Base-by-base conservation (phyloP, 1,140 invertebrate species). In the Galendromus occidentalis region DNA sequence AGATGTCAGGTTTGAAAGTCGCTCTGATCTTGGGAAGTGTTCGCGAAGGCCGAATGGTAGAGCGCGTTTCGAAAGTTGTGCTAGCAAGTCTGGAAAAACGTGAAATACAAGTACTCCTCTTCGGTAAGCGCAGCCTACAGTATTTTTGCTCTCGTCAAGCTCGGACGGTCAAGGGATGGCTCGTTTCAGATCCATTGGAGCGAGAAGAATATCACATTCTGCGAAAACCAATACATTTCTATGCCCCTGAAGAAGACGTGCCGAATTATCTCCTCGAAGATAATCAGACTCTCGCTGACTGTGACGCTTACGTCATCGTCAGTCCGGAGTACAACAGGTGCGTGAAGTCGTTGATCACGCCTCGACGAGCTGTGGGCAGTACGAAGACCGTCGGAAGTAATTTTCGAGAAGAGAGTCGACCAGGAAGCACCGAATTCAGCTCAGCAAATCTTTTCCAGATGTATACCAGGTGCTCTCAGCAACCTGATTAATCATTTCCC, bases 401-500 rank as follows among this genome's bases (percentile, higher is more conserved):
- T n/a, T n/a, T n/a, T n/a, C n/a, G n/a, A n/a, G n/a, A n/a, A n/a
- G n/a, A n/a, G n/a, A n/a, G n/a, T n/a, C n/a, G n/a, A n/a, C n/a
- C n/a, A n/a, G n/a, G n/a, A n/a, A n/a, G n/a, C n/a, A n/a, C n/a
- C n/a, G n/a, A n/a, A n/a, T n/a, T n/a, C n/a, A n/a, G n/a, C n/a
- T n/a, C n/a, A n/a, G n/a, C n/a, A 9, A 39, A 39, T 39, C 9
- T 39, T 9, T 39, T 47, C 45, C 33, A 59, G 51, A 33, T 59
- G 51, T 33, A 68, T 78, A 14, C 77, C 79, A 0, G 77, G 78
- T 9, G 77, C 76, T 7, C 70, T 80, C 0, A 64, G 72, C 5
- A 78, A 78, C 65, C 71, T 78, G 73, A 65, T 80, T 68, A 74
- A 79, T 68, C 76, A 80, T 68, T 80, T 80, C 66, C 74, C 76